phyloP scores from a whole-genome alignment of 1,140 invertebrate genomes.

The Bactericera cockerelli region DNA sequence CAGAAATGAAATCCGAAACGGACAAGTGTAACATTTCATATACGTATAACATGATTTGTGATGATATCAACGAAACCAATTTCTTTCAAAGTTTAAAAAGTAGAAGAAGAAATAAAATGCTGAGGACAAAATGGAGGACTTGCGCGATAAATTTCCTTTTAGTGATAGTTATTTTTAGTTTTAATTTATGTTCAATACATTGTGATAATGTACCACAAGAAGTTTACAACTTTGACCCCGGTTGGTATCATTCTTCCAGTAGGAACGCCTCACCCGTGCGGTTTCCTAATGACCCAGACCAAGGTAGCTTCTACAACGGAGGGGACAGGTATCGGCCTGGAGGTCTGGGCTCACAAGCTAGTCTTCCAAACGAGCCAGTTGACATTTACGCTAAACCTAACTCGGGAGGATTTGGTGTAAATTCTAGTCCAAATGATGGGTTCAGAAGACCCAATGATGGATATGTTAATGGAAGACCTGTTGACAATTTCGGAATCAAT shows the following conservation, averaged over 20 bases:
- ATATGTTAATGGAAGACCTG: not conserved
- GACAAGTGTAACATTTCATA: no score
- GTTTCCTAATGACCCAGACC: not conserved
- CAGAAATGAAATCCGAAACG: no score
- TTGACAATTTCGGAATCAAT: not conserved
- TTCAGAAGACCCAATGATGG: slow-evolving; percentile 2
- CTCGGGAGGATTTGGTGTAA: not conserved
- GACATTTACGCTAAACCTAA: not conserved
- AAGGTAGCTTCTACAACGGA: not conserved
- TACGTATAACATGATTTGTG: not conserved
- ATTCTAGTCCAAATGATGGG: not conserved
- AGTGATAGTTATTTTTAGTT: not conserved
- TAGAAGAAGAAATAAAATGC: slow-evolving; percentile 6
- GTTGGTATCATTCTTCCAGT: slow-evolving; percentile 1
- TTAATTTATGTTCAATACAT: slow-evolving; percentile 4
- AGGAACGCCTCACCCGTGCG: not conserved
- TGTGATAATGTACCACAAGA: not conserved
- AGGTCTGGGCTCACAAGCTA: not conserved
- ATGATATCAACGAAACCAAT: not conserved
- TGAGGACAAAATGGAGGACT: slow-evolving; percentile 5
- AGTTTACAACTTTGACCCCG: slow-evolving; percentile 4
- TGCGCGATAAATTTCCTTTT: not conserved
- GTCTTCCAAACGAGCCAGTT: not conserved
- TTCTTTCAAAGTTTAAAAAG: slow-evolving; percentile 6
- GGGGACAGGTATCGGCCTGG: not conserved